Percentiles rank a stretch among this genome's conserved stretches.
phyloP scores from a whole-genome alignment of 2,888 invertebrate species.

The Tetanocera ferruginea region DNA sequence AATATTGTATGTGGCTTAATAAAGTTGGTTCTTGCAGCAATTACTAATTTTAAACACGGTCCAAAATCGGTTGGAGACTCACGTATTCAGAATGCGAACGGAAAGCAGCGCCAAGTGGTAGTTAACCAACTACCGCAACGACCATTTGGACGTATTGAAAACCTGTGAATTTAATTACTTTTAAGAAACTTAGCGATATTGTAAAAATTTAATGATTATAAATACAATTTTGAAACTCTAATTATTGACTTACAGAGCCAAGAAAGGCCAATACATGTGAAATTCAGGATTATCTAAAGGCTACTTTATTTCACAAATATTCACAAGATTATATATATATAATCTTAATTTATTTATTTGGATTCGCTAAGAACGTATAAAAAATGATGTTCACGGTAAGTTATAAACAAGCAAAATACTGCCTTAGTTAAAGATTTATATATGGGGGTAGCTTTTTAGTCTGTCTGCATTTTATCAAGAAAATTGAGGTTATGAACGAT shows the following conservation, averaged over 20 bases:
- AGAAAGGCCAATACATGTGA: not conserved
- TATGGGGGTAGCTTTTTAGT: not conserved
- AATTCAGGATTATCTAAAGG: not conserved
- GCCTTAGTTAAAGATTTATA: not conserved
- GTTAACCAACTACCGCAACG: not conserved
- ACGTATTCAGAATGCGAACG: constrained; percentile 10
- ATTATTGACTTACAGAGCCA: not conserved
- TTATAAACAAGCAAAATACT: constrained; percentile 33
- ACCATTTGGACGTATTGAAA: no score
- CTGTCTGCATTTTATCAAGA: not conserved
- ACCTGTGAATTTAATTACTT: not conserved
- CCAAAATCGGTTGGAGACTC: not conserved
- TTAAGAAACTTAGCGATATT: not conserved
- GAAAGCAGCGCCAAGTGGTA: constrained; percentile 8
- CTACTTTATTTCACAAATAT: not conserved
- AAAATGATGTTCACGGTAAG: constrained; percentile 67
- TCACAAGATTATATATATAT: not conserved
- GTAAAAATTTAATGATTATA: not conserved
- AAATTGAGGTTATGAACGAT: not conserved
- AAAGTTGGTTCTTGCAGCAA: not conserved
- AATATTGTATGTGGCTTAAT: not conserved
- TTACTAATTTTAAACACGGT: not conserved
- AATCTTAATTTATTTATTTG: not conserved
- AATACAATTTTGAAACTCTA: not conserved
- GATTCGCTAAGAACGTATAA: not conserved